Percentiles rank a stretch among this genome's conserved stretches.
These are phyloP conservation scores for Hippopotamyrus pictus DNA, from an alignment of 2,797 vertebrate species.

Conservation along the genomic window DNA sequence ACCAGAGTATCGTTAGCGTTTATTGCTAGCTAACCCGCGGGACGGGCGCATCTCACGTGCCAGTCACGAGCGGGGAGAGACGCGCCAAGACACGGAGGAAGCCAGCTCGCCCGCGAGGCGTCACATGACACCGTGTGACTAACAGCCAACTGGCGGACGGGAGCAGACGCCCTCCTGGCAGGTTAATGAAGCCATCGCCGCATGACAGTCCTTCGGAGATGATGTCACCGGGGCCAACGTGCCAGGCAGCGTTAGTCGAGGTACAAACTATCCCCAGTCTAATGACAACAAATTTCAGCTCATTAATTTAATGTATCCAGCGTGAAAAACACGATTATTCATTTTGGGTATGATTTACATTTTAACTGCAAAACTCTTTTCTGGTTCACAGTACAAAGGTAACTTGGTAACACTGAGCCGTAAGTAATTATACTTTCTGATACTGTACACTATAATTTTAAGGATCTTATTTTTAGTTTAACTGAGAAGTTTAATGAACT, in stretches of 20 bases:
- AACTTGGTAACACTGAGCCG: not conserved
- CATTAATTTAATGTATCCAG: not conserved
- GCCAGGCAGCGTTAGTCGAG: not conserved
- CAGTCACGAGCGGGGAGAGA: not conserved
- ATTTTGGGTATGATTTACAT: not conserved
- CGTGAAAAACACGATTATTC: not conserved
- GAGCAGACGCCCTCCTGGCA: not conserved
- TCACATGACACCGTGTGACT: not conserved
- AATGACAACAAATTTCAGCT: not conserved
- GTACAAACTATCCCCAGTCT: not conserved
- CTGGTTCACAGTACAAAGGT: not conserved
- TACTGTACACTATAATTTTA: not conserved
- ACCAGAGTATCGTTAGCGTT: not conserved
- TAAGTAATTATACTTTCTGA: not conserved
- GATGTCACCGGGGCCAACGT: not conserved
- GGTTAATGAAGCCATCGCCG: not conserved
- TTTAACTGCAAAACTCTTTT: not conserved
- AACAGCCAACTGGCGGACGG: not conserved
- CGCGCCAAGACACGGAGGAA: not conserved
- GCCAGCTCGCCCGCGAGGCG: not conserved
- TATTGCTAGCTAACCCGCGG: not conserved
- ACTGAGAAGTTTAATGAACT: not conserved
- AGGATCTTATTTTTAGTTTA: slow-evolving; percentile 3
- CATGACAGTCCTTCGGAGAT: not conserved
- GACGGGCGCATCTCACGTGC: not conserved